phyloP scores from a whole-genome alignment of 2,797 vertebrate genomes.

The Clarias platycephalus region DNA sequence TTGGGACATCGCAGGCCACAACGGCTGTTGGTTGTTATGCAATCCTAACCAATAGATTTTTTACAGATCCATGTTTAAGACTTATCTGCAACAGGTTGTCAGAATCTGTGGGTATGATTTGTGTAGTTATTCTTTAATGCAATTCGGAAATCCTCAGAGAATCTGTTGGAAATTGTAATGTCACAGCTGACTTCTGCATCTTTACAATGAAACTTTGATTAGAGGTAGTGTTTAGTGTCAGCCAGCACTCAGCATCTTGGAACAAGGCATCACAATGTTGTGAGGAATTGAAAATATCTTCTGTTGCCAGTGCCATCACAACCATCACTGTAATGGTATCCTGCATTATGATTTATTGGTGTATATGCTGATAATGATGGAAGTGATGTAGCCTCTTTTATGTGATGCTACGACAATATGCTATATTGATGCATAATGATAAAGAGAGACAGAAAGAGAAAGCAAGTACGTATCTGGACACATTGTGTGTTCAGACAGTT shows the following conservation, averaged over 20 bases:
- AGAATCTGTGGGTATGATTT: background rate
- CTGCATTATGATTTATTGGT: background rate
- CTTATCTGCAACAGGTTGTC: background rate
- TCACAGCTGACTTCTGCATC: background rate
- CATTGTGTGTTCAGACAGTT: background rate
- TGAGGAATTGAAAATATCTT: no score
- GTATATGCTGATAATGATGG: background rate
- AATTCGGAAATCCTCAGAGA: background rate
- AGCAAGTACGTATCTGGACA: background rate
- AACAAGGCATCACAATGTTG: background rate
- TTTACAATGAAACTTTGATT: constrained; percentile 1
- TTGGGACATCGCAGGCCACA: background rate
- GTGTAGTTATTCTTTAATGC: background rate
- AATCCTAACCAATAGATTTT: background rate
- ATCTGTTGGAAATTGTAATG: background rate
- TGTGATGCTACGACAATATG: background rate
- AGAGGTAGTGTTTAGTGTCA: background rate
- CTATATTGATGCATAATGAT: background rate
- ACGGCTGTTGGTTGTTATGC: background rate
- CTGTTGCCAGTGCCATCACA: background rate
- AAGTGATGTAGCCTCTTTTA: background rate
- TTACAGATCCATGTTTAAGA: background rate
- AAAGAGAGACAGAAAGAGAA: background rate
- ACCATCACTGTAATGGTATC: background rate
- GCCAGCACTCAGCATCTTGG: background rate